Conservation (phyloP, 2,113 vertebrate genomes). For the Caranx ignobilis region DNA sequence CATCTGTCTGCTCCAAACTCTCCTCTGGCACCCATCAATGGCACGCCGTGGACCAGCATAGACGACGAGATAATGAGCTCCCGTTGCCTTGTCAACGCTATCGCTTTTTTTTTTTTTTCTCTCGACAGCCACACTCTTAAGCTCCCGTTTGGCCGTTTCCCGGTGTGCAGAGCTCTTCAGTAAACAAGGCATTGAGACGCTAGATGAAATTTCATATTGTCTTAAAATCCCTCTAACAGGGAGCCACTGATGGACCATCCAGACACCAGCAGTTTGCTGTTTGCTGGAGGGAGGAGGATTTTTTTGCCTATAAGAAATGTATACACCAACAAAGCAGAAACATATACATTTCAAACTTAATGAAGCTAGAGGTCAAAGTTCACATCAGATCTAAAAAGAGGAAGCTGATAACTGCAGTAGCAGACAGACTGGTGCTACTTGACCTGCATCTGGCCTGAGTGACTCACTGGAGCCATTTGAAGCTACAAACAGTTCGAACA, state of each 20-base stretch:
- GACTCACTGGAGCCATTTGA: conserved; percentile 8
- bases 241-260: not conserved
- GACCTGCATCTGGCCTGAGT: not conserved
- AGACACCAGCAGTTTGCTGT: not conserved
- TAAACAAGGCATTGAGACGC: conserved; percentile 63
- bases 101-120: not conserved
- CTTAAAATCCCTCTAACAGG: conserved; percentile 50
- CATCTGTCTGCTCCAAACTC: conserved; percentile 66
- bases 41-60: conserved; percentile 76
- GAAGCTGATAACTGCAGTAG: not conserved
- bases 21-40: conserved; percentile 66
- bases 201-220: conserved; percentile 61
- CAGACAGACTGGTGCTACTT: not conserved
- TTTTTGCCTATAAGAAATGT: not conserved
- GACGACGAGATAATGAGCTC: conserved; percentile 78
- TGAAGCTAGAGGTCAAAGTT: conserved; percentile 3
- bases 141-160: conserved; percentile 41
- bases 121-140: conserved; percentile 41
- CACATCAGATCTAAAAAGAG: not conserved
- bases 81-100: conserved; percentile 79
- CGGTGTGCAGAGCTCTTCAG: conserved; percentile 48
- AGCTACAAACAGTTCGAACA: not conserved
- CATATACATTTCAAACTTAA: not conserved
- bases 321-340: not conserved
- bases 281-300: not conserved